Evolutionary conservation across 2,888 invertebrate species (phyloP).

Genomic region (Plagodis dolabraria): DNA sequence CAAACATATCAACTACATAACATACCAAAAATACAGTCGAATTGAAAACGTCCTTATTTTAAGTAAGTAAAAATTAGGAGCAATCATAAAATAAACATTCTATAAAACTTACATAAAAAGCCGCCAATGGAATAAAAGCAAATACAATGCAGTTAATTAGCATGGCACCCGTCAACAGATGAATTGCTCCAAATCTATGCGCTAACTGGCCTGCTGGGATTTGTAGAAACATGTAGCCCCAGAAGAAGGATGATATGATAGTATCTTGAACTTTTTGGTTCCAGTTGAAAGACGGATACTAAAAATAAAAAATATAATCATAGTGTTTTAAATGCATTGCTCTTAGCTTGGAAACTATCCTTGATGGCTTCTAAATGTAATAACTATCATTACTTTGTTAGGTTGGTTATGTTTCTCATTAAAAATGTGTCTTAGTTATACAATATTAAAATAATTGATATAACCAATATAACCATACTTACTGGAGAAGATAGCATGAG

Average conservation of each 20-base stretch:
- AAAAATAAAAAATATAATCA: slow-evolving; percentile 3
- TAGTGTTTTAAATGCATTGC: no score
- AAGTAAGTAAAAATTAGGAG: no score
- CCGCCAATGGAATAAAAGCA: slow-evolving; percentile 87
- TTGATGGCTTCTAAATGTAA: no score
- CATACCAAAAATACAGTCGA: no score
- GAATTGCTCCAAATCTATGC: slow-evolving; percentile 88
- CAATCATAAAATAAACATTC: no score
- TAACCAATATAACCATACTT: slow-evolving; percentile 35
- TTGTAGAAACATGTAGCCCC: slow-evolving; percentile 89
- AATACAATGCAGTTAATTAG: slow-evolving; percentile 87
- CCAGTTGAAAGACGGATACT: slow-evolving; percentile 84
- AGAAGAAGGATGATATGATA: slow-evolving; percentile 83
- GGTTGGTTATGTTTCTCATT: no score
- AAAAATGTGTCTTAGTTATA: no score
- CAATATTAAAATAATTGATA: no score
- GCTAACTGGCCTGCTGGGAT: slow-evolving; percentile 89
- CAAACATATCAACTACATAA: no score
- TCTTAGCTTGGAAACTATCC: no score
- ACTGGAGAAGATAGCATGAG: slow-evolving; percentile 61
- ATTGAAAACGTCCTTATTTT: no score
- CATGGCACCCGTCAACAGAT: slow-evolving; percentile 84
- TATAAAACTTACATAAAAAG: slow-evolving; percentile 75
- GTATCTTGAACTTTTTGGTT: slow-evolving; percentile 73
- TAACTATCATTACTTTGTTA: no score